A percentile compares a stretch with the other conserved stretches of the same genome.
phyloP scores from a whole-genome alignment of 2,888 invertebrate species.

The Sabatieria punctata region DNA sequence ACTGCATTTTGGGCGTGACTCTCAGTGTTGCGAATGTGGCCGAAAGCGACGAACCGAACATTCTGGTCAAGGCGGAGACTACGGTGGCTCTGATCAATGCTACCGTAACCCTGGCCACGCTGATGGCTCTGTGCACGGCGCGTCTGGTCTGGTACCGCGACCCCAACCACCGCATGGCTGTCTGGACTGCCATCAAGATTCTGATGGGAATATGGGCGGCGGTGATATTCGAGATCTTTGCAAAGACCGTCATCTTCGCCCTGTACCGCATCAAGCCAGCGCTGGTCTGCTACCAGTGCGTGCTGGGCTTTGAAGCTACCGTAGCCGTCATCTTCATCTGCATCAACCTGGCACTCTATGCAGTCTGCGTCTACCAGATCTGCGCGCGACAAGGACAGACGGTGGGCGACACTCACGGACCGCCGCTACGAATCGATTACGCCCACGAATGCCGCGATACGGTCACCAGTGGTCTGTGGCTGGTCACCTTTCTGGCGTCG shows the following conservation, averaged over 20 bases:
- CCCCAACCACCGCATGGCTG: background rate
- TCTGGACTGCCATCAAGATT: background rate
- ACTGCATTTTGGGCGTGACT: background rate
- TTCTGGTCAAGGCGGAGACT: background rate
- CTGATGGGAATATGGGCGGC: background rate
- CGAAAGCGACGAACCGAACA: background rate
- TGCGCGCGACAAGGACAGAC: background rate
- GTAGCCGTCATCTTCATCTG: background rate
- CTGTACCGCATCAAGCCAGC: background rate
- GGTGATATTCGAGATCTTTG: background rate
- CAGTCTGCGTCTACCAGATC: background rate
- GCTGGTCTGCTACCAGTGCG: background rate
- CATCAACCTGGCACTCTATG: background rate
- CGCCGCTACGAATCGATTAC: background rate
- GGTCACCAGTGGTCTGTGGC: slow-evolving; percentile 1
- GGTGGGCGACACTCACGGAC: background rate
- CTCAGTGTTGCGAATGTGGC: background rate
- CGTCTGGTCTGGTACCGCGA: background rate
- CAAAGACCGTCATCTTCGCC: slow-evolving; percentile 3
- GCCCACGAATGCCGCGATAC: slow-evolving; percentile 1
- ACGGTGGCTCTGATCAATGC: slow-evolving; percentile 3
- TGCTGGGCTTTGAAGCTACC: slow-evolving; percentile 3
- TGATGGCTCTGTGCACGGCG: slow-evolving; percentile 2
- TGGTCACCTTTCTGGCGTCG: background rate
- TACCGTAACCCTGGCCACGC: slow-evolving; percentile 1